These are phyloP conservation scores for Gavialis gangeticus DNA, from an alignment of 2,113 vertebrate genomes.

Conservation along the genomic window DNA sequence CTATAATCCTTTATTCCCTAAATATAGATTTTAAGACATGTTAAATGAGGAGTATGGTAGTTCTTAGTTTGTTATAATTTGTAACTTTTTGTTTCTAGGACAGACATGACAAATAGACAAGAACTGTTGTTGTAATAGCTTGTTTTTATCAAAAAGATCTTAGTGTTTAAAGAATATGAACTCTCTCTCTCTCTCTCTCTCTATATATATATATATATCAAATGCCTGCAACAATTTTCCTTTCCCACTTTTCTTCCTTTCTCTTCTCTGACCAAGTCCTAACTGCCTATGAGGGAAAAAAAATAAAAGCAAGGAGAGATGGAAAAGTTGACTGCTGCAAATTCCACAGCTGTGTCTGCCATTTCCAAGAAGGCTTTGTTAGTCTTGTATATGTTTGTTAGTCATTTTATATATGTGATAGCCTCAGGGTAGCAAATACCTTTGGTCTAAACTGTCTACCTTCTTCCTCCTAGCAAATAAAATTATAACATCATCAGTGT, in stretches of 20 bases:
- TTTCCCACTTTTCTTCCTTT: background rate
- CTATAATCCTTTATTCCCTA: no score
- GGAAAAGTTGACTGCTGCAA: background rate
- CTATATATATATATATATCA: background rate
- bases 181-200: no score
- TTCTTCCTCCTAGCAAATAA: background rate
- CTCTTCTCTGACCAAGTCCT: background rate
- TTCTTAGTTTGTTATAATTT: no score
- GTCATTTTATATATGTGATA: background rate
- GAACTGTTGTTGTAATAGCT: no score
- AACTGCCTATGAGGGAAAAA: background rate
- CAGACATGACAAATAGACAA: no score
- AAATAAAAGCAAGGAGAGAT: background rate
- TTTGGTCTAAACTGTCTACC: background rate
- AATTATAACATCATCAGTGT: background rate
- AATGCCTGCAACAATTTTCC: background rate
- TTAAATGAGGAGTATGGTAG: no score
- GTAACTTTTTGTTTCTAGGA: no score
- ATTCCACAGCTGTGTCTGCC: constrained; percentile 5
- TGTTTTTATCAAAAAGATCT: no score
- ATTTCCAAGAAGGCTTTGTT: background rate
- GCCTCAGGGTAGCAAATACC: background rate
- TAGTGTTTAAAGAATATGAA: no score
- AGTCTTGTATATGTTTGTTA: background rate
- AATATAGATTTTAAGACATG: no score